Percentiles rank a stretch among this genome's conserved stretches.
Conservation (phyloP, 2,113 vertebrate species). For the Eptesicus fuscus region DNA sequence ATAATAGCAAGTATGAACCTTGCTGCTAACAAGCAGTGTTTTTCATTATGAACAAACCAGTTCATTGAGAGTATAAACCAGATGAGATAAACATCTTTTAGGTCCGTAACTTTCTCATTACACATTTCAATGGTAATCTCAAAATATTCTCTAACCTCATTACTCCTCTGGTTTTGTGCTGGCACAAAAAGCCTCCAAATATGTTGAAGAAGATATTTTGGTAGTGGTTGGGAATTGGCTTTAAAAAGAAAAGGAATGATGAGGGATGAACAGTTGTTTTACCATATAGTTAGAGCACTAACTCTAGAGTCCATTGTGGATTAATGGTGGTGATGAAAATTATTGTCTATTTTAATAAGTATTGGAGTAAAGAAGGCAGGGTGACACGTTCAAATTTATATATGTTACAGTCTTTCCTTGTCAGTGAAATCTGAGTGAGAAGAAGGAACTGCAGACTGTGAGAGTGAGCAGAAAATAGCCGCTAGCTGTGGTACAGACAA, state of each 20-base stretch:
- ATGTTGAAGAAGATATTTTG: not conserved
- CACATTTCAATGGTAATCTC: not conserved
- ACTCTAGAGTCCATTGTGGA: not conserved
- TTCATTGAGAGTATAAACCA: not conserved
- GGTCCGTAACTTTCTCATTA: not conserved
- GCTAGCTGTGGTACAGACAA: not conserved
- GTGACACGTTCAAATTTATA: not conserved
- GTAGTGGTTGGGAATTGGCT: not conserved
- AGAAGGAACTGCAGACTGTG: not conserved
- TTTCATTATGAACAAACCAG: not conserved
- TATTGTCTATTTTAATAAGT: not conserved
- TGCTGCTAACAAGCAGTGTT: not conserved
- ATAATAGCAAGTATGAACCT: not conserved
- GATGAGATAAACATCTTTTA: not conserved
- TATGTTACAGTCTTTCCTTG: not conserved
- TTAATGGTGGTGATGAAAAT: not conserved
- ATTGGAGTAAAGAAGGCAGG: not conserved
- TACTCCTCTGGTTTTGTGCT: not conserved
- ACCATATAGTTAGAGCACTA: not conserved
- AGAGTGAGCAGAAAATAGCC: not conserved
- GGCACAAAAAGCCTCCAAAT: not conserved
- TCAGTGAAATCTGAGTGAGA: not conserved
- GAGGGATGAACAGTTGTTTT: not conserved
- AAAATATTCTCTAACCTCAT: not conserved
- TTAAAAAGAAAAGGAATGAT: not conserved